Conservation (phyloP, 2,888 invertebrate species). For the Trachelus tabidus region DNA sequence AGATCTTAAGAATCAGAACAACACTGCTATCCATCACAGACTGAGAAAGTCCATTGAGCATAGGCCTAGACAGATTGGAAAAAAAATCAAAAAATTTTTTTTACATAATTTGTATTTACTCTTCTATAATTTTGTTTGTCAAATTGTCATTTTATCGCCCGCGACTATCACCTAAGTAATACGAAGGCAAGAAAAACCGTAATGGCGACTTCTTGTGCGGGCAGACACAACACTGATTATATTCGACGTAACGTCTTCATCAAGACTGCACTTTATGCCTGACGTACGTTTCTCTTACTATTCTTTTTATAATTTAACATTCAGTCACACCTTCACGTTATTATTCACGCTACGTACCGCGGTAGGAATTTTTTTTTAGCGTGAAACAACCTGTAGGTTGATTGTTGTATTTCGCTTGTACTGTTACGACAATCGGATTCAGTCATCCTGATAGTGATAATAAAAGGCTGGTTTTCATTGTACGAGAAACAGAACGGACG, state of each 20-base stretch:
- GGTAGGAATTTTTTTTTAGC: not conserved
- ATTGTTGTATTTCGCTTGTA: not conserved
- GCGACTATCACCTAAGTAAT: not conserved
- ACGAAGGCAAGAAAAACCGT: conserved; percentile 17
- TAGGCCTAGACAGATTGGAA: not conserved
- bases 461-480: not conserved
- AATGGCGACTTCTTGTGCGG: conserved; percentile 36
- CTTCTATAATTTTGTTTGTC: not conserved
- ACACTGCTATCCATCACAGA: not conserved
- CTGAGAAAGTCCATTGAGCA: not conserved
- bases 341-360: not conserved
- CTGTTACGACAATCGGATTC: not conserved
- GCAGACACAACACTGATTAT: conserved; percentile 45
- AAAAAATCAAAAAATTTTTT: not conserved
- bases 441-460: not conserved
- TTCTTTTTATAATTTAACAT: not conserved
- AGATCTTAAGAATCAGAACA: not conserved
- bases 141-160: not conserved
- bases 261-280: conserved; percentile 10
- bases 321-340: not conserved
- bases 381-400: not conserved
- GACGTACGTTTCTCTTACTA: not conserved
- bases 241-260: conserved; percentile 29
- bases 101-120: too few species aligned
- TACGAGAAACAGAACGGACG: not conserved